A percentile compares a stretch with the other conserved stretches of the same genome.
Conservation (phyloP, 2,113 vertebrate genomes). For the Cynocephalus volans region DNA sequence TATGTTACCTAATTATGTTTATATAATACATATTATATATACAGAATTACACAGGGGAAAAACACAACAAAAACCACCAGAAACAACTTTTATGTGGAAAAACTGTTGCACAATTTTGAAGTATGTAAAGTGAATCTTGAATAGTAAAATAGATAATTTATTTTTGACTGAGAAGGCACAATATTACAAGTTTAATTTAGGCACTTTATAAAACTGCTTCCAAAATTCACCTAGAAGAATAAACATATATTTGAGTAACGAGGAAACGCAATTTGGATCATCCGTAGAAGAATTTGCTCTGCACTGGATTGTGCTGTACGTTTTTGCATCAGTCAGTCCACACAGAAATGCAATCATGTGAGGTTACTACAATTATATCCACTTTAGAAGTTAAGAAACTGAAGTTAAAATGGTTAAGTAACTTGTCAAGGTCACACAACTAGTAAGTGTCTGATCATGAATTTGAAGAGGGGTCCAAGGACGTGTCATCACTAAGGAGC, state of each 20-base stretch:
- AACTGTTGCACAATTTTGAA: neutral
- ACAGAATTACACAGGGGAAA: neutral
- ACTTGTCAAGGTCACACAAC: neutral
- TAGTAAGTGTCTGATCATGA: fast-evolving
- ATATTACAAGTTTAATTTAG: neutral
- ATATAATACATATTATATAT: neutral
- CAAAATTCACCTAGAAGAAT: neutral
- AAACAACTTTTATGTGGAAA: neutral
- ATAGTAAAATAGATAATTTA: neutral
- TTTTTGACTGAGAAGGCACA: neutral
- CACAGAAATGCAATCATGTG: fast-evolving
- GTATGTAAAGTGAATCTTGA: neutral
- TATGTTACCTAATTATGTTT: neutral
- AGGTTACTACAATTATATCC: fast-evolving
- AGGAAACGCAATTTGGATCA: too few species aligned
- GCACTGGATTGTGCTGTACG: fast-evolving
- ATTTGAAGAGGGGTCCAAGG: neutral
- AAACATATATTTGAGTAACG: fast-evolving
- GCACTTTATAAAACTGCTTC: neutral
- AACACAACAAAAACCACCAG: neutral
- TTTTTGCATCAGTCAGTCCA: fast-evolving
- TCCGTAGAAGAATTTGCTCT: fast-evolving
- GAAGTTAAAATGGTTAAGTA: neutral
- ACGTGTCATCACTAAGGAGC: fast-evolving
- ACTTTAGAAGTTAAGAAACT: fast-evolving